Evolutionary conservation across 2,888 invertebrate species (phyloP).

Genomic region (Amphipyra berbera): DNA sequence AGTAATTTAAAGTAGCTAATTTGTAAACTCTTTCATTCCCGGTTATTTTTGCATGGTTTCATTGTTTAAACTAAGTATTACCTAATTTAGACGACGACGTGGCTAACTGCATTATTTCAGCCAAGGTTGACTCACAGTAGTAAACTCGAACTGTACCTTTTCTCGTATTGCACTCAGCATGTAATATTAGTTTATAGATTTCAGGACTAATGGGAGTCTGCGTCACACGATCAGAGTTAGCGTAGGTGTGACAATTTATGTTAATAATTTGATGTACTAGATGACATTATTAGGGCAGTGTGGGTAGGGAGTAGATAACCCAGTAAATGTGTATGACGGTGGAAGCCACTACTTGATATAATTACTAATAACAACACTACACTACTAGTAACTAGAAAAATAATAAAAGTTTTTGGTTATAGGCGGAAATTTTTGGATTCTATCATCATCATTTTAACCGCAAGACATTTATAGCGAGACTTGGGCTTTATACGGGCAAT

Average conservation of each 20-base stretch:
- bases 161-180: constrained; percentile 23
- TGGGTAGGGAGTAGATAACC: constrained; percentile 47
- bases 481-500: no score
- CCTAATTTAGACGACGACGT: constrained; percentile 25
- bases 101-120: constrained; percentile 34
- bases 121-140: constrained; percentile 36
- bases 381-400: constrained; percentile 11
- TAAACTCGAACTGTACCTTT: constrained; percentile 21
- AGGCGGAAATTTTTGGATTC: constrained; percentile 5
- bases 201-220: constrained; percentile 32
- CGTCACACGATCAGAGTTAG: constrained; percentile 25
- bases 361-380: constrained; percentile 29
- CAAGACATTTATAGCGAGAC: no score
- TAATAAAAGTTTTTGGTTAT: constrained; percentile 1
- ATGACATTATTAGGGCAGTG: constrained; percentile 49
- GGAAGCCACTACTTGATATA: constrained; percentile 23
- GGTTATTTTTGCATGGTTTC: constrained; percentile 21
- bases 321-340: constrained; percentile 30
- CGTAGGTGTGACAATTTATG: constrained; percentile 46
- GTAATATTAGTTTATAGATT: constrained; percentile 28
- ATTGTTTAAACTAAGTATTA: constrained; percentile 24
- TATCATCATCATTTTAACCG: background rate
- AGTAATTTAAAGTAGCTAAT: constrained; percentile 1
- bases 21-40: constrained; percentile 3
- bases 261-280: constrained; percentile 39